Evolutionary conservation across 2,113 vertebrate genomes (phyloP), one percentile per base, ranked within the genome.

Genomic region (Crotalus helleri): DNA sequence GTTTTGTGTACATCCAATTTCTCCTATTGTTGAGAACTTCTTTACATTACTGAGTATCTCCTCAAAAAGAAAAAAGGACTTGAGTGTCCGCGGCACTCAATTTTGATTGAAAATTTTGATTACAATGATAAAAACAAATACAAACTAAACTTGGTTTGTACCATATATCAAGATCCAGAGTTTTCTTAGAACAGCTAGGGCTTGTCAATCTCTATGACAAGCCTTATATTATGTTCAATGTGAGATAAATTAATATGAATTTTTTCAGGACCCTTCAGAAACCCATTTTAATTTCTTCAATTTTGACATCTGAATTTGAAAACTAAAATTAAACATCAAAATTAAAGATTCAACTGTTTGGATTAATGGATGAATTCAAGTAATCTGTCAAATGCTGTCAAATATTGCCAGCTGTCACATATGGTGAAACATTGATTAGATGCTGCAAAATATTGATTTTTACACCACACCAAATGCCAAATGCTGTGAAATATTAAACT

Each of bases 321-420:
- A 81, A 85, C 10, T 11, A 44, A 89, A 92, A 89, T 92, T 29
- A 46, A 53, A 81, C 19, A 57, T 85, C 19, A 53, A 59, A 64
- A 69, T 88, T 81, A 44, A 61, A 59, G 44, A 21, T 61, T 87
- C 61, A 89, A 33, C 39, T 89, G 51, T 89, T 87, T 87, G 26
- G 86, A 26, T 88, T 64, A 92, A 74, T 58, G 46, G 85, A 90
- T 86, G 24, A 58, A 90, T 90, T 51, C 29, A 90, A 86, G 21
- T 51, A 49, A 85, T 86, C 29, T 86, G 85, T 61, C 88, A 90
- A 46, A 61, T 53, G 15, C 88, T 53, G 57, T 59, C 55, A 90
- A 93, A 39, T 90, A 93, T 61, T 86, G 44, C 88, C 74, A 93
- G 74, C 88, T 90, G 46, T 53, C 88, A 58, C 88, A 86, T 90